Evolutionary conservation across 2,888 invertebrate genomes (phyloP).

Genomic region (Habroteleia sp.): DNA sequence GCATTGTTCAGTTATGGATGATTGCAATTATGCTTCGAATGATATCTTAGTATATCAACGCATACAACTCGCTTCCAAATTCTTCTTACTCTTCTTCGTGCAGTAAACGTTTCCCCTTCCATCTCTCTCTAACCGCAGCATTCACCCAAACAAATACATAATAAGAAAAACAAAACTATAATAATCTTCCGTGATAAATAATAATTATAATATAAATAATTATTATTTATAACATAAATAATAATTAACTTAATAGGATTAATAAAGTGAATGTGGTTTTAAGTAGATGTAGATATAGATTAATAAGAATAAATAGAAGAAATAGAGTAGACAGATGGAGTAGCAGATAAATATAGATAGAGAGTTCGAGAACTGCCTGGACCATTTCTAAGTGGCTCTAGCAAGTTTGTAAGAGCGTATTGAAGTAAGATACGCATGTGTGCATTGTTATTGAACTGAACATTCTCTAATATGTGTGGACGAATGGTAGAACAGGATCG

Average conservation of each 20-base stretch:
- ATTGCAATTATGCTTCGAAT: too few species aligned
- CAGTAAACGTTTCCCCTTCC: too few species aligned
- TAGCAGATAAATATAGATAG: constrained; percentile 62
- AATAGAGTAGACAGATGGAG: constrained; percentile 62
- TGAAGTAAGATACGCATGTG: constrained; percentile 10
- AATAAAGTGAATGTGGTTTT: constrained; percentile 29
- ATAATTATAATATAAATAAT: background rate
- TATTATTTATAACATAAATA: constrained; percentile 18
- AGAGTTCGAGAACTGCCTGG: constrained; percentile 77
- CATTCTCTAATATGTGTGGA: constrained; percentile 20
- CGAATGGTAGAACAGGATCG: background rate
- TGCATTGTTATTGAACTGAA: constrained; percentile 7
- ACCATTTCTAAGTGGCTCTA: constrained; percentile 75
- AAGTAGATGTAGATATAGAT: constrained; percentile 39
- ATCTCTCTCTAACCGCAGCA: too few species aligned
- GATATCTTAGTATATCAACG: too few species aligned
- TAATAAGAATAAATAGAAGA: constrained; percentile 43
- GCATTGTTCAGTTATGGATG: too few species aligned
- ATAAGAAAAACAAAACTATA: too few species aligned
- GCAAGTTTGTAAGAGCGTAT: constrained; percentile 52
- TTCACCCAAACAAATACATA: too few species aligned
- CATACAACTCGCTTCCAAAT: too few species aligned
- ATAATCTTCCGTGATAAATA: background rate
- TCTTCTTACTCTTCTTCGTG: too few species aligned
- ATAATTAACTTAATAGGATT: constrained; percentile 17